Evolutionary conservation across 1,140 invertebrate species (phyloP), one percentile per base, ranked within the genome.

Genomic region (Nephotettix cincticeps): DNA sequence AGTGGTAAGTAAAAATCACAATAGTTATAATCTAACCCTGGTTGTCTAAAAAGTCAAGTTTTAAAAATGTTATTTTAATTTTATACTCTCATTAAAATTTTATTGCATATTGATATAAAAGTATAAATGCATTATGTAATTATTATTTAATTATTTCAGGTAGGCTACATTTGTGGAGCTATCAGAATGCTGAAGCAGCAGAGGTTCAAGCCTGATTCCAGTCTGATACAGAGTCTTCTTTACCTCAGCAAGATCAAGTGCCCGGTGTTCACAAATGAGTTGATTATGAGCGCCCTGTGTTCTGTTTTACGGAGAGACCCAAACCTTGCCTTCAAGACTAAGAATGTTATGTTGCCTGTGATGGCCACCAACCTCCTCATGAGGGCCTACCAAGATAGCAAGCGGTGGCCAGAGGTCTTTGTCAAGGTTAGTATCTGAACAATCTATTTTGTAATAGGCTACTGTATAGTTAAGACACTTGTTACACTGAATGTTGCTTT

Each of bases 361-460:
- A 79, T 97, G 13, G 91, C 92, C 36, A 91, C 93, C 68, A 97
- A 95, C 83, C 84, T 98, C 72, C 82, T 99, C 19, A 87, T 93
- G 79, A 85, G 89, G 72, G 93, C 91, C 14, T 96, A 91, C 82
- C 84, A 88, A 47, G 94, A 94, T 28, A 88, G 86, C 67, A 87
- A 85, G 58, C 87, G 87, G 70, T 94, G 92, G 92, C 92, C 92
- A 2, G 91, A 93, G 75, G 83, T 86, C 67, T 91, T 94, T 81
- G 83, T 91, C 1, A 91, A 89, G 84, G 90, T 91, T 79, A 78
- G 58, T 75, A 61, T 36, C 25, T n/a, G n/a, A n/a, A n/a, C n/a
- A n/a, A n/a, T n/a, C n/a, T n/a, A n/a, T n/a, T n/a, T n/a, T n/a
- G n/a, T n/a, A n/a, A n/a, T n/a, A n/a, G n/a, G n/a, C n/a, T n/a